Evolutionary conservation across 2,888 invertebrate genomes (phyloP), one percentile per base, ranked within the genome.

Genomic region (Toxonevra muliebris): DNA sequence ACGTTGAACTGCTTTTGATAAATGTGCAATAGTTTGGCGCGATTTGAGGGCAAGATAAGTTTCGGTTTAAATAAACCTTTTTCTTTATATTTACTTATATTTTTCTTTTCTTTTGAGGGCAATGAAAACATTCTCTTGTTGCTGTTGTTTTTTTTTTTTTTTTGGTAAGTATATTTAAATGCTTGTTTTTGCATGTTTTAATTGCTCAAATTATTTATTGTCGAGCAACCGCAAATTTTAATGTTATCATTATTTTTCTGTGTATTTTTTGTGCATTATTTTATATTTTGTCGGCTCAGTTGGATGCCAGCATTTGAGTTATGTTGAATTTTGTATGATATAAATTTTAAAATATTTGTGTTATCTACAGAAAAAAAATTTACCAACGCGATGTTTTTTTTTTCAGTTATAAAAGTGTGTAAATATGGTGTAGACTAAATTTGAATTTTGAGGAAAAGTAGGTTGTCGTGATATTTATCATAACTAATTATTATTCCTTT

Each of bases 201-300:
- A 80, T 80, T 80, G 81, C 76, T 74, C 76, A 73, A 76, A 76
- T 79, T 78, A 81, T 80, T 80, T 81, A 80, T 81, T 80, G 80
- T 80, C 78, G 75, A 77, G 76, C 30, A 30, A 7, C 2, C 69
- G 75, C 69, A 68, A 69, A 73, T 73, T 73, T 54, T 54, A 54
- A 54, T 54, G n/a, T 17, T 54, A 54, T 54, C 54, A 54, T 54
- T 20, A 53, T 54, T 54, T 54, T 54, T 5, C 3, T 65, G 70
- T 15, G 8, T 13, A 10, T 30, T 30, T 30, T 2, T 30, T 13
- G 8, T 48, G 10, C 11, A 10, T 48, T 48, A 10, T 8, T 15
- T 1, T 8, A 10, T 15, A 11, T 5, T n/a, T n/a, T 15, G 11
- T 5, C 1, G 17, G 17, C 54, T 5, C 54, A 54, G 54, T 54